phyloP scores from a whole-genome alignment of 30 jellyfish, hydroid and myxozoan species.

The Pseudorhiza aurosa region DNA sequence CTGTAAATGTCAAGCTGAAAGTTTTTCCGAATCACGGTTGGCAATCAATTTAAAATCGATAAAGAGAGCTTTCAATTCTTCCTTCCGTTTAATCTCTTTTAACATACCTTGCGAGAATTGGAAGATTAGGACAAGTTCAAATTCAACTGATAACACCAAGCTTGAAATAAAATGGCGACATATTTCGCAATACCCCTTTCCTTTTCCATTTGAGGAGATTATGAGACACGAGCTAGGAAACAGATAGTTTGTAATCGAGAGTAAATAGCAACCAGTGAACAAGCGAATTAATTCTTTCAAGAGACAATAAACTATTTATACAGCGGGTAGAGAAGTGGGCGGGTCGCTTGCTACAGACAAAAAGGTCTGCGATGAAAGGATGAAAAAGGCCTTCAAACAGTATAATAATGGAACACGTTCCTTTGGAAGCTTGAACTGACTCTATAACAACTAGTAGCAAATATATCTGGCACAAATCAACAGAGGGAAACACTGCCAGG shows the following conservation, averaged over 20 bases:
- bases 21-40: no score
- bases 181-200: not conserved
- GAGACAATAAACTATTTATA: not conserved
- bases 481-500: not conserved
- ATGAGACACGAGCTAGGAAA: not conserved
- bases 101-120: no score
- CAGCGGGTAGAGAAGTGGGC: slow-evolving; percentile 11
- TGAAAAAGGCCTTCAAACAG: not conserved
- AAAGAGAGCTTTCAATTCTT: no score
- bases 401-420: not conserved
- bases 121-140: no score
- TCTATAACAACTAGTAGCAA: no score
- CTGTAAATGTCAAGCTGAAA: no score
- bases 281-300: not conserved
- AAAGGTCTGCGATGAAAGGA: not conserved
- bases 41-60: no score
- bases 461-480: no score
- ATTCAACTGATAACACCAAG: no score
- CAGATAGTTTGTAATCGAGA: not conserved
- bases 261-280: not conserved
- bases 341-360: not conserved
- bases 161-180: no score
- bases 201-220: not conserved
- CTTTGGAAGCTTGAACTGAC: no score
- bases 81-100: no score